phyloP scores from a whole-genome alignment of 2,113 vertebrate species.

The Ursus arctos region DNA sequence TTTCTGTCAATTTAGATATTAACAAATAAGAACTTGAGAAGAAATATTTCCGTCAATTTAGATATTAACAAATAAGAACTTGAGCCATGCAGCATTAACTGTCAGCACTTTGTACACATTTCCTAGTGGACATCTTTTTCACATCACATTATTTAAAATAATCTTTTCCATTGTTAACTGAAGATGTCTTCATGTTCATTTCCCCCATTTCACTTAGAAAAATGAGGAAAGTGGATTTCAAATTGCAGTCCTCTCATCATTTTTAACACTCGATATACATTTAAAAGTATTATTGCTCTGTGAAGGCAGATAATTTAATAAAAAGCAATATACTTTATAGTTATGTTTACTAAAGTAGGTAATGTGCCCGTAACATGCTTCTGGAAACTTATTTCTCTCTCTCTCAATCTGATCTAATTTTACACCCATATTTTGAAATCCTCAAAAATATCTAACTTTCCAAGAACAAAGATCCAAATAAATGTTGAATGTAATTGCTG shows the following conservation, averaged over 20 bases:
- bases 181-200: neutral
- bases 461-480: constrained; percentile 78
- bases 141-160: constrained; percentile 70
- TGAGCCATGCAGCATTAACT: neutral
- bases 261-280: constrained; percentile 70
- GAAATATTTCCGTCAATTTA: neutral
- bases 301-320: constrained; percentile 80
- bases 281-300: constrained; percentile 69
- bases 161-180: constrained; percentile 57
- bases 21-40: constrained; percentile 60
- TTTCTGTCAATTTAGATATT: constrained; percentile 38
- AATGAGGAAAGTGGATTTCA: constrained; percentile 63
- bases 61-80: constrained; percentile 65
- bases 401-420: constrained; percentile 76
- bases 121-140: neutral
- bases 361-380: constrained; percentile 71
- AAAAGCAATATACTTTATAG: constrained; percentile 75
- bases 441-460: constrained; percentile 77
- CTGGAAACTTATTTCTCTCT: constrained; percentile 72
- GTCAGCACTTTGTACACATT: neutral
- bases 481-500: constrained; percentile 72
- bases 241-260: constrained; percentile 59
- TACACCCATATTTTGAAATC: constrained; percentile 74
- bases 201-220: constrained; percentile 39
- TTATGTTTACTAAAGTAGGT: constrained; percentile 78